Evolutionary conservation across 1,140 invertebrate species (phyloP), one percentile per base, ranked within the genome.

Genomic region (Ceratina calcarata): DNA sequence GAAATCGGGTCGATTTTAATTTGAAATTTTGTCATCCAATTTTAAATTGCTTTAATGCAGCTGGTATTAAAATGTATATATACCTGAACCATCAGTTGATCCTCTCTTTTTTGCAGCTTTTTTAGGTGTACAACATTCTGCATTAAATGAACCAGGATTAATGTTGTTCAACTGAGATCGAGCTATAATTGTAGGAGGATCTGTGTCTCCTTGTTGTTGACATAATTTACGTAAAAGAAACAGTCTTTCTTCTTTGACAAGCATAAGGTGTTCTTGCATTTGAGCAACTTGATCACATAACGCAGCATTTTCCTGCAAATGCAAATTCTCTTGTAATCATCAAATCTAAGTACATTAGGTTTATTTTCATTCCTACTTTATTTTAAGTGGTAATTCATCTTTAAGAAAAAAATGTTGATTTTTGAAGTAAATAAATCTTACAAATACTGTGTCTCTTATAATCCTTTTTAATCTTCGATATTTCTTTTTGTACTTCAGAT

Each of bases 211-310:
- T 84, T 95, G 95, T 90, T 94, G 94, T 89, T 95, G 94, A 80
- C 94, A 94, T 58, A 96, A 89, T 92, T 95, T 96, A 85, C 94
- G 93, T n/a, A 95, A 89, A 71, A 96, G 91, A 93, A 95, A 96
- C 90, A 96, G 94, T 82, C 96, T 93, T 91, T 97, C 96, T 91
- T 97, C 96, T 90, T 96, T 96, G 1, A 95, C 94, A 79, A 95
- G 93, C 62, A 96, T 91, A 60, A 97, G 94, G 91, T 95, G 96
- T 87, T 96, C 95, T 92, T 97, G 96, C 79, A 96, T 94, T 90
- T 95, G 94, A 13, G 96, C 94, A 57, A 97, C 95, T 94, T 97
- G 96, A 94, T 97, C 96, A 91, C 96, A 97, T 13, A 97, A 86
- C 20, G 96, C 95, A 81, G 96, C 96, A 95, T 97, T 97, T 93